Evolutionary conservation across 2,113 vertebrate genomes (phyloP).

Genomic region (Dolichotis patagonum): DNA sequence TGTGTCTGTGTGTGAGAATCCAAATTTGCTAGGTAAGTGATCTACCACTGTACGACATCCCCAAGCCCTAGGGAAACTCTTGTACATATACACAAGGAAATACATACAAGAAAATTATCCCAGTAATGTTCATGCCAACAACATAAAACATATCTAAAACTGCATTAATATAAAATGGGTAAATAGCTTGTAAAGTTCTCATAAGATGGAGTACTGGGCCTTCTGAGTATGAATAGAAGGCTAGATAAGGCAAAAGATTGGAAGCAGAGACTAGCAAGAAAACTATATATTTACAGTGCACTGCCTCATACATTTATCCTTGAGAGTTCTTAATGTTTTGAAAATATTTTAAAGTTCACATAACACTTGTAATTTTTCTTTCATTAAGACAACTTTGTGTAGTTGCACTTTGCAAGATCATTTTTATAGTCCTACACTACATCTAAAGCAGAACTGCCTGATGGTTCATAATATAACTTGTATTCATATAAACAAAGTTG

Average conservation of each 20-base stretch:
- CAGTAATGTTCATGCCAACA: not conserved
- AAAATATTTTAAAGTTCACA: not conserved
- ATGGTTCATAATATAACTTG: not conserved
- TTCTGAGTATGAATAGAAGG: not conserved
- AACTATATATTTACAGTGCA: not conserved
- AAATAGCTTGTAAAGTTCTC: not conserved
- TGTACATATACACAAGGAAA: not conserved
- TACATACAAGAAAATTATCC: not conserved
- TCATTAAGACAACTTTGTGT: not conserved
- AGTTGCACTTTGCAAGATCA: not conserved
- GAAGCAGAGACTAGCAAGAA: not conserved
- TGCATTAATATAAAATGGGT: not conserved
- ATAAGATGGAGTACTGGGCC: not conserved
- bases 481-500: not conserved
- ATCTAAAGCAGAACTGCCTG: not conserved
- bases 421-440: not conserved
- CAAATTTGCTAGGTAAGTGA: too few relatives aligned
- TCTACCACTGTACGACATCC: not conserved
- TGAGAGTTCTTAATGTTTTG: not conserved
- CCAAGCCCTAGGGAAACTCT: not conserved
- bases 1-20: not conserved
- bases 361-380: not conserved
- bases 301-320: not conserved
- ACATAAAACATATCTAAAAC: conserved; percentile 13
- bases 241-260: not conserved